Evolutionary conservation across 2,113 vertebrate species (phyloP).

Genomic region (Progne subis): DNA sequence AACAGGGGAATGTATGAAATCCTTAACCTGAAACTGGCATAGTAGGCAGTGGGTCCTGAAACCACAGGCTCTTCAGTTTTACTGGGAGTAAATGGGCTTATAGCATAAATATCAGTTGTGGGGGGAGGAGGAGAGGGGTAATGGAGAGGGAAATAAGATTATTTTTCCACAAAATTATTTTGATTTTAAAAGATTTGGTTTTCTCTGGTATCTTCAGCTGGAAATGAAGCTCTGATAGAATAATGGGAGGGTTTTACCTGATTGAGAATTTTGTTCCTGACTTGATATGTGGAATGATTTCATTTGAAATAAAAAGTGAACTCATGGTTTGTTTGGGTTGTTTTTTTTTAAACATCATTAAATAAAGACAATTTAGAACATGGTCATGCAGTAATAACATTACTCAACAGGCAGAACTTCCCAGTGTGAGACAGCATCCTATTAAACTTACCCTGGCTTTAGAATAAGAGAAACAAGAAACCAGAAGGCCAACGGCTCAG

Average conservation of each 20-base stretch:
- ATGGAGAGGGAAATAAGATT: neutral
- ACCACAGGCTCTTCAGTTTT: neutral
- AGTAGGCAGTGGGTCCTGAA: neutral
- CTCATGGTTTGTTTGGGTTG: neutral
- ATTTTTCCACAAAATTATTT: neutral
- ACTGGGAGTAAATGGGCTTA: neutral
- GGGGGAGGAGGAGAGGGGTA: accelerated
- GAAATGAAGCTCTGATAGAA: neutral
- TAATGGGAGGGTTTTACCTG: neutral
- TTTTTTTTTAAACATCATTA: neutral
- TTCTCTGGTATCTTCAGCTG: neutral
- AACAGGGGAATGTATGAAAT: neutral
- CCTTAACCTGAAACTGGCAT: neutral
- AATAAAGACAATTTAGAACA: neutral
- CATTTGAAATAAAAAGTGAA: neutral
- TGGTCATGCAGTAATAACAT: neutral
- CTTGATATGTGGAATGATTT: neutral
- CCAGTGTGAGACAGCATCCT: neutral
- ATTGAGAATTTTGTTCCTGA: neutral
- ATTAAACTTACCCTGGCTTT: neutral
- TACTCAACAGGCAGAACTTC: neutral
- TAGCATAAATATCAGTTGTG: accelerated
- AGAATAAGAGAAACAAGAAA: neutral
- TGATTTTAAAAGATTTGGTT: neutral
- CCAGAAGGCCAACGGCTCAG: neutral